These are phyloP conservation scores for Reticulitermes speratus DNA, from an alignment of 1,140 invertebrate genomes.

Conservation along the genomic window DNA sequence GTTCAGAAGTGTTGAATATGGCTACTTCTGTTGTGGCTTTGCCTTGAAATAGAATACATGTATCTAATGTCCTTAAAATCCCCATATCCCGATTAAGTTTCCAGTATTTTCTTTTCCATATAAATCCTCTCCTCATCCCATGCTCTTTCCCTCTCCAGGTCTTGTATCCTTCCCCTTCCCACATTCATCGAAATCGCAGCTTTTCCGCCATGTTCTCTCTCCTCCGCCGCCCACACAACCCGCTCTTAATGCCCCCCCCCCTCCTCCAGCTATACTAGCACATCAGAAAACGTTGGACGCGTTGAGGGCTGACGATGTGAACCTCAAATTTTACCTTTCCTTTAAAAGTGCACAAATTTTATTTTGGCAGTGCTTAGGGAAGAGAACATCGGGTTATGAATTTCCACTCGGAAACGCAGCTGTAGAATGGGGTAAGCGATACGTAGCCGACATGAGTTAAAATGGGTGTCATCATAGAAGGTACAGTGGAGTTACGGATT, in stretches of 20 bases:
- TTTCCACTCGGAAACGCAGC: neutral
- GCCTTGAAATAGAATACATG: neutral
- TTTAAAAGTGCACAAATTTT: neutral
- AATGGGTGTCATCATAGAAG: too few species aligned
- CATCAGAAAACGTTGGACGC: neutral
- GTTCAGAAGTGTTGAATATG: neutral
- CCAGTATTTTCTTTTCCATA: neutral
- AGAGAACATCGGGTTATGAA: neutral
- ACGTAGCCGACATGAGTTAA: too few species aligned
- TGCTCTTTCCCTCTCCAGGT: neutral
- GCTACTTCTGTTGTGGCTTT: neutral
- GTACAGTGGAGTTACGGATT: too few species aligned
- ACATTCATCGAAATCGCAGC: neutral
- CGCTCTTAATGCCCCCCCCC: neutral
- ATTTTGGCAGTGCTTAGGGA: neutral
- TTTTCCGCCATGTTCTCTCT: conserved; percentile 14
- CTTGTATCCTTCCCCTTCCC: neutral
- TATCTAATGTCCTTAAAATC: neutral
- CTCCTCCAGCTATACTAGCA: neutral
- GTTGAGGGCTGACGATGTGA: neutral
- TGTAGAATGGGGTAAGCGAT: too few species aligned
- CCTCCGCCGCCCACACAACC: neutral
- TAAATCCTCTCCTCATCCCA: neutral
- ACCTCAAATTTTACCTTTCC: neutral
- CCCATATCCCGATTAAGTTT: neutral